Evolutionary conservation across 2,797 vertebrate genomes (phyloP).

Genomic region (Crenichthys baileyi): DNA sequence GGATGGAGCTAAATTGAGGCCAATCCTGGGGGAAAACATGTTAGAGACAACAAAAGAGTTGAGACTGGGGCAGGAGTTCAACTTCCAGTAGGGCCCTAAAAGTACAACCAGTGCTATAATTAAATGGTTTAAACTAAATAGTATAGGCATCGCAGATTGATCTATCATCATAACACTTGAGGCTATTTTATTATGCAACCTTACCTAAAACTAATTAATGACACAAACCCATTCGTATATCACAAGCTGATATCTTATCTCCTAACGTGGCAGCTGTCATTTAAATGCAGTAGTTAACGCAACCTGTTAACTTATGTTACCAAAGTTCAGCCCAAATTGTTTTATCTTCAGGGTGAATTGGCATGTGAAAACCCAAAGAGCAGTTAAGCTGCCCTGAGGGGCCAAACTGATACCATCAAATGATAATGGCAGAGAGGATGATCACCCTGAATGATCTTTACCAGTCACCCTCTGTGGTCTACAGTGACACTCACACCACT

Average conservation of each 20-base stretch:
- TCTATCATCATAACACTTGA: background rate
- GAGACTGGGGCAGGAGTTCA: too few relatives aligned
- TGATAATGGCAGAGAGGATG: background rate
- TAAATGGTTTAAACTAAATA: background rate
- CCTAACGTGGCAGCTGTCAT: background rate
- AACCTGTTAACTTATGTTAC: background rate
- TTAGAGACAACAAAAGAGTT: too few relatives aligned
- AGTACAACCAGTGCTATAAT: background rate
- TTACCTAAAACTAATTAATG: background rate
- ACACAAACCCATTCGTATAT: background rate
- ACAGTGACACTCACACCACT: constrained; percentile 15
- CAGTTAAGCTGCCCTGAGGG: constrained; percentile 17
- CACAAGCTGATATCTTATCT: background rate
- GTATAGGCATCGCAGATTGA: background rate
- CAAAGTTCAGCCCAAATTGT: background rate
- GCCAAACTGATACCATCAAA: constrained; percentile 3
- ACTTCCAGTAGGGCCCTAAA: too few relatives aligned
- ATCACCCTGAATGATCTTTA: background rate
- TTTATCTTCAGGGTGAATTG: background rate
- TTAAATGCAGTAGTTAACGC: background rate
- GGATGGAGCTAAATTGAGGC: too few relatives aligned
- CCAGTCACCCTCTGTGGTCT: background rate
- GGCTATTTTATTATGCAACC: background rate
- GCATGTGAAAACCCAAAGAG: constrained; percentile 9
- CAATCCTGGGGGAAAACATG: too few relatives aligned